Percentiles rank a stretch among this genome's conserved stretches.
Evolutionary conservation across 1,140 invertebrate species (phyloP).

Genomic region (Bombus picipes): DNA sequence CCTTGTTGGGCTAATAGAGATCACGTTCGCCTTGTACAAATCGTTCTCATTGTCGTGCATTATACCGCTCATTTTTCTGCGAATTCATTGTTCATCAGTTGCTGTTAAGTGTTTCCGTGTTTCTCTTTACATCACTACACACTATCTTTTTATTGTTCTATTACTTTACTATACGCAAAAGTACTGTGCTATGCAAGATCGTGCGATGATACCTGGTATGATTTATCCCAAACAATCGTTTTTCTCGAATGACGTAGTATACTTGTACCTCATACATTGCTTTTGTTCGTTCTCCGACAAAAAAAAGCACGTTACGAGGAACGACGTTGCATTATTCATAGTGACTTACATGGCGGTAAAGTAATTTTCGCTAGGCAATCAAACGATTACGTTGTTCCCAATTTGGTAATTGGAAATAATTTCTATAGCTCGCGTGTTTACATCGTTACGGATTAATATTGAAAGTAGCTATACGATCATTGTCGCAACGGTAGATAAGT

Average conservation of each 20-base stretch:
- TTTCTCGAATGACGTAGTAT: constrained; percentile 48
- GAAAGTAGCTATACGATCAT: neutral
- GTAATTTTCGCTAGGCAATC: neutral
- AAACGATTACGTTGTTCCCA: neutral
- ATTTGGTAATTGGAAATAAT: neutral
- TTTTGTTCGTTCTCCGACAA: constrained; percentile 3
- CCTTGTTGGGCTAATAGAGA: constrained; percentile 67
- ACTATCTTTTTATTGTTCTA: constrained; percentile 15
- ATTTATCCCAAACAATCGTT: constrained; percentile 39
- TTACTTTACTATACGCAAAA: constrained; percentile 29
- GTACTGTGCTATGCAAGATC: constrained; percentile 58
- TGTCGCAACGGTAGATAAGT: neutral
- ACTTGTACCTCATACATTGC: neutral
- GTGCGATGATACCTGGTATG: constrained; percentile 47
- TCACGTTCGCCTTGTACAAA: constrained; percentile 59
- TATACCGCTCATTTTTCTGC: constrained; percentile 43
- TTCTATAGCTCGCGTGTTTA: neutral
- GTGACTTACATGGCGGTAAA: neutral
- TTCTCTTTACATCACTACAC: constrained; percentile 54
- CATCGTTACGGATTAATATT: neutral
- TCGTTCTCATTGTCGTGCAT: constrained; percentile 56
- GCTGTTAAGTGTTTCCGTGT: constrained; percentile 53
- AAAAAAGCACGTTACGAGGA: constrained; percentile 9
- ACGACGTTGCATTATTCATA: neutral
- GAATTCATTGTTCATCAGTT: constrained; percentile 41